Base-by-base conservation (phyloP, 2,888 invertebrate species). In the Ferrisia virgata region DNA sequence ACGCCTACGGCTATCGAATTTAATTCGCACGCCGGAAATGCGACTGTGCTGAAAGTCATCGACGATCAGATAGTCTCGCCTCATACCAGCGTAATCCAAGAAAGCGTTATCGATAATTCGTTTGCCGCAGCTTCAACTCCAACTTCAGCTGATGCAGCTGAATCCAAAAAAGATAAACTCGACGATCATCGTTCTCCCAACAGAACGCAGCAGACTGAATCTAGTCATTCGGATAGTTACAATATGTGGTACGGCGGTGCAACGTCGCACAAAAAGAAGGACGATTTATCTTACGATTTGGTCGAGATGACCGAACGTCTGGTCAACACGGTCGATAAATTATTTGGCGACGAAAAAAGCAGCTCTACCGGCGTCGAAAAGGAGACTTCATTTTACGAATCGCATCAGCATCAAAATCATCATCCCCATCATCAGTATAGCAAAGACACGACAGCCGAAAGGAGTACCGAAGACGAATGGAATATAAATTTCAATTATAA, bases 261-360 rank as follows among this genome's bases (percentile, higher is more conserved):
- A 1, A 0, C 15, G 1, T 31, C 28, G 2, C 72, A 76, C 18
- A 85, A 84, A 31, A 84, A 85, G 72, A 79, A 80, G 11, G 84
- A 47, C 11, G 86, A 86, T 39, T 39, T 84, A 11, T 79, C 72
- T 0, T 86, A 86, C 58, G 85, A 86, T 47, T 78, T 85, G 76
- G 85, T 85, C 18, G 85, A 86, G 76, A 86, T 86, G 85, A 85
- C 85, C 28, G 85, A 86, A 85, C 79, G 85, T 25, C 39, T 86
- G 25, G 85, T 86, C n/a, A 85, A 84, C 47, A 84, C 84, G 4
- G 80, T 85, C 18, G 86, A 85, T 25, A 85, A 84, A 36, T 43
- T 85, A n/a, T 79, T 84, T 36, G 47, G 43, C 28, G 83, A 83
- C 8, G 83, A 83, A 47, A 83, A 76, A 28, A 47, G 43, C 28